Base-by-base conservation (phyloP, 2,888 invertebrate species). In the Venusia cambrica region DNA sequence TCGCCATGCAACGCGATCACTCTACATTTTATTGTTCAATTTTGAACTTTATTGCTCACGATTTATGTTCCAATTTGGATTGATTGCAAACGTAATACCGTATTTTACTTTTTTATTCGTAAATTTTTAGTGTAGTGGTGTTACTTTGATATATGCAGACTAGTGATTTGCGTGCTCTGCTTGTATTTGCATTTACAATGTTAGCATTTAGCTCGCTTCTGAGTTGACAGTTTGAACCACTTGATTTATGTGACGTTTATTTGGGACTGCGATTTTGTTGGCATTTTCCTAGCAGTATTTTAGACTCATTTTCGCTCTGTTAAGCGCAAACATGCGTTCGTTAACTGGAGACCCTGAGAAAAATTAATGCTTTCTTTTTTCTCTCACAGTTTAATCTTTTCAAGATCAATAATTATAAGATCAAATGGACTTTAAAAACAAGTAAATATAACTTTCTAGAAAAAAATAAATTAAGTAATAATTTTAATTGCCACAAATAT, bases 1-100 rank as follows among this genome's bases (percentile, higher is more conserved):
- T 43, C 38, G 40, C 34, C 48, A 45, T 46, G 47, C 45, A 45
- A 52, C 39, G 38, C 40, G 39, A 43, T 51, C 38, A 48, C 9
- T 34, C 48, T 45, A 51, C 51, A 51, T 49, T 63, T 64, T 63
- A 69, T 57, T 57, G 60, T 71, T 65, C 67, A 69, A 73, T 73
- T 70, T 68, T 63, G 62, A 52, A 57, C 65, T 70, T 73, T 73
- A 73, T 65, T 58, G 54, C 59, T 38, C 34, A 33, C 38, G 38
- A 33, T 42, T 49, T 62, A 61, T 54, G 56, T 57, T 56, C 49
- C 48, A 51, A 51, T 63, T 63, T 59, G 52, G 58, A 64, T 62
- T 61, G 62, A 43, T 45, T 46, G 59, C 54, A 44, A 56, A 44
- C 54, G 59, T 63, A 63, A 64, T 63, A 61, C 50, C 56, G 60